Conservation (phyloP, 2,113 vertebrate genomes). For the Malurus melanocephalus region DNA sequence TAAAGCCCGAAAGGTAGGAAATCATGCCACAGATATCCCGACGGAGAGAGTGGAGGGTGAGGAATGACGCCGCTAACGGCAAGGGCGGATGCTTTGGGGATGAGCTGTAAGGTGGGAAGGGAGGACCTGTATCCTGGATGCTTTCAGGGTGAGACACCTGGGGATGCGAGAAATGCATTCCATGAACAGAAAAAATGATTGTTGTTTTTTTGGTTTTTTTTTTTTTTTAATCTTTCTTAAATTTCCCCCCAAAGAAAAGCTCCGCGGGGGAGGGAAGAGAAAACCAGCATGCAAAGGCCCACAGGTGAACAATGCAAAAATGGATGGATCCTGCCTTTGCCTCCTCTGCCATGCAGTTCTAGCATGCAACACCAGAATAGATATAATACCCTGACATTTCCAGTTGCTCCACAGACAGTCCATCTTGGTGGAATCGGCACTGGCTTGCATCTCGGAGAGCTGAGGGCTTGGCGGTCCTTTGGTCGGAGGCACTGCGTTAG, state of each 20-base stretch:
- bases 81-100: slow-evolving; percentile 28
- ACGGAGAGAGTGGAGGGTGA: not conserved
- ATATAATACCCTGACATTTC: slow-evolving; percentile 93
- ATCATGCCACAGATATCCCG: not conserved
- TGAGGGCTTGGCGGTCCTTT: slow-evolving; percentile 52
- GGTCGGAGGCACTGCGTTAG: slow-evolving; percentile 69
- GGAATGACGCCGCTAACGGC: not conserved
- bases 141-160: not conserved
- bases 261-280: not conserved
- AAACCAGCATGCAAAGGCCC: slow-evolving; percentile 68
- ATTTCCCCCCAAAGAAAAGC: slow-evolving; percentile 35
- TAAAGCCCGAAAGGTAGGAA: not conserved
- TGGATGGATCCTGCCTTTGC: slow-evolving; percentile 54
- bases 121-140: not conserved
- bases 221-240: not conserved
- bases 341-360: slow-evolving; percentile 50
- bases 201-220: no score
- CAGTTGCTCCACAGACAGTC: slow-evolving; percentile 95
- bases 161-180: not conserved
- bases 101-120: not conserved
- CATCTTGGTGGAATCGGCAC: slow-evolving; percentile 90
- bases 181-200: not conserved
- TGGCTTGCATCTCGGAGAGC: slow-evolving; percentile 89
- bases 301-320: slow-evolving; percentile 72
- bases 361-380: slow-evolving; percentile 74